Base-by-base conservation (phyloP, 2,888 invertebrate genomes). In the Scelioninae gen. 2 region DNA sequence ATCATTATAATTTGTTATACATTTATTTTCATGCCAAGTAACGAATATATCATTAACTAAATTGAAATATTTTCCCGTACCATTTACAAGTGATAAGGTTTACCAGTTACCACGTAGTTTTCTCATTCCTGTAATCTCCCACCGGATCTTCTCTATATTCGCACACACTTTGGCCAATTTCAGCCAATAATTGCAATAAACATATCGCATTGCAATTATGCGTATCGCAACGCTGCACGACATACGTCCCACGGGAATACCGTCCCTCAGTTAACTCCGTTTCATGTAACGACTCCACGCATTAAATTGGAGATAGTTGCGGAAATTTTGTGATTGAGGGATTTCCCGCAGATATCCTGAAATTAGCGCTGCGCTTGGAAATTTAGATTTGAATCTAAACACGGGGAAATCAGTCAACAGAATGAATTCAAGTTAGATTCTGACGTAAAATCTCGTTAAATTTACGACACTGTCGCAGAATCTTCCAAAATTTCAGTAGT, bases 321-420 rank as follows among this genome's bases (percentile, higher is more conserved):
- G 63, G 52, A 52, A 52, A 63, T 63, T 63, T 35, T 35, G 18
- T 43, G 43, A 43, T 52, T 33, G 19, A 6, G 13, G 52, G 45
- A 52, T 52, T 63, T 63, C 33, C 63, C 18, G 5, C 19, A 33
- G 52, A 63, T 63, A 52, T 52, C 52, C 63, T 52, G 52, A 50
- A 50, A 61, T 60, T 48, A 60, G 60, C 25, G n/a, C 6, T 37
- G 25, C 16, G 13, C 45, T 43, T 4, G n/a, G 13, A 19, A 16
- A 31, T 45, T 31, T 31, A 39, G 53, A 25, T 37, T 39, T 39
- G 22, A 25, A 53, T 53, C 53, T 39, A 15, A 39, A 53, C 19
- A 2, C 1, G 10, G 22, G 6, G 6, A 13, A 9, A 18, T 19
- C 22, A 5, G 39, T 6, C 6, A 15, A 7, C 13, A 13, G 1